phyloP scores from a whole-genome alignment of 2,113 vertebrate genomes.

The Dicerorhinus sumatrensis region DNA sequence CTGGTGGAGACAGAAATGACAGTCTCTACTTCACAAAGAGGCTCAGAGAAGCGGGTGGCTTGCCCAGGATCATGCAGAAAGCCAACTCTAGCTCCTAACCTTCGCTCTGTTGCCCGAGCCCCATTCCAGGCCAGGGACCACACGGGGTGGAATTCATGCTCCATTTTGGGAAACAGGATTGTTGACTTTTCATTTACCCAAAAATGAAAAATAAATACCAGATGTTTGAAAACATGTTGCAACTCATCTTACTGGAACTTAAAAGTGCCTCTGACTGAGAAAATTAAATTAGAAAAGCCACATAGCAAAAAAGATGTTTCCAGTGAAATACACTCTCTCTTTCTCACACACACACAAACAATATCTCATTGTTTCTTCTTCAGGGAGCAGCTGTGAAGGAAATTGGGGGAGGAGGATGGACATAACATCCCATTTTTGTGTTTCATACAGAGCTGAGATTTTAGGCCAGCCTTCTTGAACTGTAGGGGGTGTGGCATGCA shows the following conservation, averaged over 20 bases:
- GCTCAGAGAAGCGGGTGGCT: neutral
- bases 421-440: constrained; percentile 70
- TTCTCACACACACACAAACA: constrained; percentile 14
- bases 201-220: constrained; percentile 79
- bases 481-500: constrained; percentile 59
- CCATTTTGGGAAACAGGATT: constrained; percentile 24
- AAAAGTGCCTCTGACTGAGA: constrained; percentile 33
- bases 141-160: neutral
- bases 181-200: constrained; percentile 72
- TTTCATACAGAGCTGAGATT: constrained; percentile 73
- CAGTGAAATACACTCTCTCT: constrained; percentile 56
- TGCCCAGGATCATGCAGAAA: neutral
- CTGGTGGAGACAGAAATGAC: neutral
- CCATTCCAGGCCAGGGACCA: neutral
- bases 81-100: neutral
- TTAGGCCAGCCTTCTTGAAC: constrained; percentile 55
- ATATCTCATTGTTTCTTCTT: constrained; percentile 72
- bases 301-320: constrained; percentile 66
- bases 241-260: constrained; percentile 8
- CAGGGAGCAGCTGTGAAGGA: constrained; percentile 76
- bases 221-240: constrained; percentile 61
- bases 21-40: neutral
- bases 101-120: neutral
- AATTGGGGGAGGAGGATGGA: constrained; percentile 52
- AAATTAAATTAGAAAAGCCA: constrained; percentile 63